phyloP scores from a whole-genome alignment of 2,888 invertebrate species.

The Watsonalla cultraria region DNA sequence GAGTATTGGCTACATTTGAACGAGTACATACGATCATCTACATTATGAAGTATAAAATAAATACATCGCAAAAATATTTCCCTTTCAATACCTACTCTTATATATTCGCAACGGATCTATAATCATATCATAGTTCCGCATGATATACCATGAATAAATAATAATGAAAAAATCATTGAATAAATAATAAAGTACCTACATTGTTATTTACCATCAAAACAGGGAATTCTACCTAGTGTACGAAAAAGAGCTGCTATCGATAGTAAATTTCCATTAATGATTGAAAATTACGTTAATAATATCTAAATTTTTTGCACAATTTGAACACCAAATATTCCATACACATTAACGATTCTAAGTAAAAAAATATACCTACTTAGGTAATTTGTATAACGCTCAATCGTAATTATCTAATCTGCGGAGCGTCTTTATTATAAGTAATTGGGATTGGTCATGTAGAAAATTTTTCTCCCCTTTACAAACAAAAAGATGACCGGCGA shows the following conservation, averaged over 20 bases:
- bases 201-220: neutral
- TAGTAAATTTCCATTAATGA: conserved; percentile 42
- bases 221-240: too few species aligned
- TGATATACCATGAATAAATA: neutral
- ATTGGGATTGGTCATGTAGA: too few species aligned
- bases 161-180: neutral
- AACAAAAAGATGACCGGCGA: too few species aligned
- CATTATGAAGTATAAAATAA: neutral
- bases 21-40: neutral
- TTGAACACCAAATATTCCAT: conserved; percentile 69
- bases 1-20: conserved; percentile 7
- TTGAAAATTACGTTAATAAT: conserved; percentile 24
- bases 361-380: conserved; percentile 68
- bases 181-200: neutral
- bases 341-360: conserved; percentile 71
- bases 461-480: too few species aligned
- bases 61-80: neutral
- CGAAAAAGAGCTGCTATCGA: too few species aligned
- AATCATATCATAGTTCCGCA: conserved; percentile 13
- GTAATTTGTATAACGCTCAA: conserved; percentile 61
- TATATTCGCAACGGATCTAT: conserved; percentile 4
- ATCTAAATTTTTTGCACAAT: conserved; percentile 44
- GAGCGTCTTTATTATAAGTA: conserved; percentile 22
- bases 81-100: neutral
- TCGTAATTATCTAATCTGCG: conserved; percentile 58